These are phyloP conservation scores for Yponomeuta cagnagella DNA, from an alignment of 2,888 invertebrate genomes.

Conservation along the genomic window DNA sequence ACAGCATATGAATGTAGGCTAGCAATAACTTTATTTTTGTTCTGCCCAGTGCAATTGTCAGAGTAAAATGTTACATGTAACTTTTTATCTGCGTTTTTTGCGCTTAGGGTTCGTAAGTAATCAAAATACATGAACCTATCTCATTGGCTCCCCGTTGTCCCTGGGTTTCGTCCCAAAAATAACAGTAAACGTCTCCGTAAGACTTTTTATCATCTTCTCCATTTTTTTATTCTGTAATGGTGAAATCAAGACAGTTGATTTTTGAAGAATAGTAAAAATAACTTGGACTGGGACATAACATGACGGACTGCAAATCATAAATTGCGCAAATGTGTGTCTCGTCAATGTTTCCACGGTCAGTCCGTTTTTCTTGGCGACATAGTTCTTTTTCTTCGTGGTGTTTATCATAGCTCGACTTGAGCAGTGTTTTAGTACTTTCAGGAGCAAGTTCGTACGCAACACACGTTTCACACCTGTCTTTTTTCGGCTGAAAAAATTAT, in stretches of 20 bases:
- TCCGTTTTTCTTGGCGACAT: conserved; percentile 24
- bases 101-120: conserved; percentile 10
- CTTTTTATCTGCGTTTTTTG: conserved; percentile 6
- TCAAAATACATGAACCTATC: conserved; percentile 15
- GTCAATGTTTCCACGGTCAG: conserved; percentile 19
- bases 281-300: too few species aligned
- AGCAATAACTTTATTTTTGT: conserved; percentile 20
- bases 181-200: conserved; percentile 9
- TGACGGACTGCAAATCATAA: too few species aligned
- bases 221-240: conserved; percentile 19
- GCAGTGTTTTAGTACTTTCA: conserved; percentile 18
- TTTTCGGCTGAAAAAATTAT: conserved; percentile 28
- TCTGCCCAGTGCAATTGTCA: conserved; percentile 21
- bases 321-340: too few species aligned
- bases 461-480: conserved; percentile 27
- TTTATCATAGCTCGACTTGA: conserved; percentile 24
- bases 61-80: conserved; percentile 19
- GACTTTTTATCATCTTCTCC: background rate
- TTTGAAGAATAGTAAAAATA: conserved; percentile 18
- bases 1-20: conserved; percentile 18
- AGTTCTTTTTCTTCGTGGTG: conserved; percentile 25
- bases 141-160: conserved; percentile 15
- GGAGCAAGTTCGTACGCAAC: conserved; percentile 20
- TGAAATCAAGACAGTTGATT: conserved; percentile 24
- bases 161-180: conserved; percentile 15